Percentiles rank a stretch among this genome's conserved stretches.
Evolutionary conservation across 2,113 vertebrate genomes (phyloP).

Genomic region (Puntigrus tetrazona): DNA sequence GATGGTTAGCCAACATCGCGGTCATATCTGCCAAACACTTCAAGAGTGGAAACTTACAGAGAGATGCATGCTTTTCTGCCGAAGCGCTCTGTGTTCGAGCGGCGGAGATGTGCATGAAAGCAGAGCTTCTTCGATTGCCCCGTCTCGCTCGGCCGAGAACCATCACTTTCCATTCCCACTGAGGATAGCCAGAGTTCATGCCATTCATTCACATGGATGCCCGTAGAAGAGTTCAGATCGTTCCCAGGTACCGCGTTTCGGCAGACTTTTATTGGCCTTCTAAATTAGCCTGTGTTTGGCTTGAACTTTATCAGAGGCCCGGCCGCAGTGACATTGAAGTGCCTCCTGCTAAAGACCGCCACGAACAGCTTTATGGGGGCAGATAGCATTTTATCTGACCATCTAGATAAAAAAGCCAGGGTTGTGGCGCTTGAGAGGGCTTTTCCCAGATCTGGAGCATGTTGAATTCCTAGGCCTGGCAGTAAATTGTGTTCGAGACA

Average conservation of each 20-base stretch:
- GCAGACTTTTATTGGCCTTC: constrained; percentile 81
- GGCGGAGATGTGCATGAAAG: not conserved
- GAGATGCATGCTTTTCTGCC: not conserved
- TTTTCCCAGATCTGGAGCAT: constrained; percentile 79
- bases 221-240: constrained; percentile 50
- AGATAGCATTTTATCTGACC: constrained; percentile 86
- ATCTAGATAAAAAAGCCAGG: constrained; percentile 87
- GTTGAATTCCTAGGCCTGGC: constrained; percentile 83
- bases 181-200: constrained; percentile 73
- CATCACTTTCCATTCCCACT: constrained; percentile 49
- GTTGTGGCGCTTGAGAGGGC: constrained; percentile 71
- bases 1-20: not conserved
- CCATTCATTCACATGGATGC: constrained; percentile 49
- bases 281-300: constrained; percentile 85
- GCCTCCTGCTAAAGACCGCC: constrained; percentile 78
- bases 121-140: not conserved
- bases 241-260: constrained; percentile 67
- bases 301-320: constrained; percentile 84
- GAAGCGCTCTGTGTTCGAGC: not conserved
- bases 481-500: constrained; percentile 81
- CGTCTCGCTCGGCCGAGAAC: constrained; percentile 60
- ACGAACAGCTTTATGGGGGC: constrained; percentile 74
- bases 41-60: not conserved
- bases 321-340: constrained; percentile 79
- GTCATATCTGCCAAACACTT: not conserved